Evolutionary conservation across 2,888 invertebrate genomes (phyloP).

Genomic region (Diaprepes abbreviatus): DNA sequence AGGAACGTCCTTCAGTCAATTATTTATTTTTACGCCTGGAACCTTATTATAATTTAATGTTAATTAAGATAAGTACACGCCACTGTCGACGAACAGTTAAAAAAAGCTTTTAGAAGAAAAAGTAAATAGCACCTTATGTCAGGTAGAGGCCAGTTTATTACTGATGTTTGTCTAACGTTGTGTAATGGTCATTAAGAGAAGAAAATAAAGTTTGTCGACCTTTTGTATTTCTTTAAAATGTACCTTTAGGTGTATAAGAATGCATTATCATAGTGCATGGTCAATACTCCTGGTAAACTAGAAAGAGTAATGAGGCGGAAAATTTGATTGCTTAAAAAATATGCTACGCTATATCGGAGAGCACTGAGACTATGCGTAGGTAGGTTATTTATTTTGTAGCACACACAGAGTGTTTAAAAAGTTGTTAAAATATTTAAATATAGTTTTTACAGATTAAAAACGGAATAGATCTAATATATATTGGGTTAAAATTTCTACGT

Average conservation of each 20-base stretch:
- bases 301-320: neutral
- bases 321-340: too few relatives aligned
- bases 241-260: conserved; percentile 9
- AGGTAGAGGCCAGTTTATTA: conserved; percentile 33
- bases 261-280: conserved; percentile 13
- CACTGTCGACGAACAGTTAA: conserved; percentile 15
- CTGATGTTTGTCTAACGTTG: conserved; percentile 43
- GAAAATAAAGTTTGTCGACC: conserved; percentile 48
- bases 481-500: too few relatives aligned
- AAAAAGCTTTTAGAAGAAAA: conserved; percentile 23
- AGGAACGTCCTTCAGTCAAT: too few relatives aligned
- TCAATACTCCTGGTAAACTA: neutral
- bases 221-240: conserved; percentile 5
- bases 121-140: conserved; percentile 30
- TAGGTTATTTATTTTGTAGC: too few relatives aligned
- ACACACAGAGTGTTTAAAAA: too few relatives aligned
- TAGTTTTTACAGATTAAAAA: too few relatives aligned
- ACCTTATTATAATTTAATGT: neutral
- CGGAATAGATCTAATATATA: too few relatives aligned
- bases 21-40: too few relatives aligned
- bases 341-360: too few relatives aligned
- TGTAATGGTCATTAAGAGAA: conserved; percentile 44
- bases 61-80: neutral
- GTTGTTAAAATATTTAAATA: too few relatives aligned
- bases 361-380: too few relatives aligned